Conservation (phyloP, 23 tunicate genomes). For the Phallusia fumigata region DNA sequence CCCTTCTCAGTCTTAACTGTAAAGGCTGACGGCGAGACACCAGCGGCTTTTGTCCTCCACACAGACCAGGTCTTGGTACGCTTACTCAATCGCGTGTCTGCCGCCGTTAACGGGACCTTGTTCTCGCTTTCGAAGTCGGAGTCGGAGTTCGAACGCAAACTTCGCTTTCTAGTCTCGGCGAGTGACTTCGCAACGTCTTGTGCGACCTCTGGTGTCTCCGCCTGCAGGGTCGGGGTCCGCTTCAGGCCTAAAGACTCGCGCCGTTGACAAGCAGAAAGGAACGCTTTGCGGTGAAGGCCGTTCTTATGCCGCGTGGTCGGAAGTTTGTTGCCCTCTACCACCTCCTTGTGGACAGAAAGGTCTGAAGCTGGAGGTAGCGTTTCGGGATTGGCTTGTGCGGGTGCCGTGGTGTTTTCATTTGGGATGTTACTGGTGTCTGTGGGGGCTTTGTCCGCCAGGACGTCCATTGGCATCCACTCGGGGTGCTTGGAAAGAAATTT, state of each 20-base stretch:
- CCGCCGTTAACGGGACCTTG: background rate
- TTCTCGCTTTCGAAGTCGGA: constrained; percentile 36
- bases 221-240: background rate
- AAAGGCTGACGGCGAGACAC: constrained; percentile 33
- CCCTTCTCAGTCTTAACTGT: constrained; percentile 23
- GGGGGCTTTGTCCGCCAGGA: background rate
- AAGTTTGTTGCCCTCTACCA: background rate
- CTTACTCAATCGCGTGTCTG: background rate
- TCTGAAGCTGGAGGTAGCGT: background rate
- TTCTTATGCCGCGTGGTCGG: constrained; percentile 10
- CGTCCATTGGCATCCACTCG: constrained; percentile 56
- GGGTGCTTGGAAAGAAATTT: constrained; percentile 27
- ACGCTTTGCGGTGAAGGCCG: constrained; percentile 42
- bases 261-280: constrained; percentile 26
- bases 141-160: constrained; percentile 12
- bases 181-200: background rate
- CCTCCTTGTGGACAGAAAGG: background rate
- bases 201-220: background rate
- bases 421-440: background rate
- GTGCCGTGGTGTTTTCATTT: background rate
- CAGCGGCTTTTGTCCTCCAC: constrained; percentile 18
- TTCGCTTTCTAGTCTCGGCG: constrained; percentile 31
- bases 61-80: background rate
- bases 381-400: background rate
- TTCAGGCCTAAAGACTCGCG: constrained; percentile 22